Percentiles rank a stretch among this genome's conserved stretches.
These are phyloP conservation scores for Cochlearius cochlearius DNA, from an alignment of 2,113 vertebrate species.

Conservation along the genomic window DNA sequence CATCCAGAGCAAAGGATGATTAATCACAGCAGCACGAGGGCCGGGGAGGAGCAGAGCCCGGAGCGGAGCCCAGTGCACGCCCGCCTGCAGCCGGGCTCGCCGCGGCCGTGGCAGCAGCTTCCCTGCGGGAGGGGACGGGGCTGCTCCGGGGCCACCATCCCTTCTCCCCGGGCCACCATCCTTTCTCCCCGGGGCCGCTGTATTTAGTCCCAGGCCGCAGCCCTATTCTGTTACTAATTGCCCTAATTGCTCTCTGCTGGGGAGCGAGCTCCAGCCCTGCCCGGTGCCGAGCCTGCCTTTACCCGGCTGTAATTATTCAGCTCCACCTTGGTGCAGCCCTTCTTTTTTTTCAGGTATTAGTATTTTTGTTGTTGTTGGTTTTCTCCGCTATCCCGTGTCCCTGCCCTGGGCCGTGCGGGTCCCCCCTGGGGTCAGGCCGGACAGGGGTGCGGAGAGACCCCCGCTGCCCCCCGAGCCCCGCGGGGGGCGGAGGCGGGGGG, in stretches of 20 bases:
- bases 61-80: too few species aligned
- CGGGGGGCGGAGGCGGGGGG: too few species aligned
- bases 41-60: background rate
- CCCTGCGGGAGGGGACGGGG: background rate
- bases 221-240: background rate
- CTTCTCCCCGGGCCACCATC: background rate
- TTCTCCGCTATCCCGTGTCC: background rate
- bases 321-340: background rate
- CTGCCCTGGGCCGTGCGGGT: background rate
- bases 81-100: background rate
- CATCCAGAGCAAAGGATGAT: rapidly evolving
- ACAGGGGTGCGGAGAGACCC: background rate
- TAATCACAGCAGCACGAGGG: rapidly evolving
- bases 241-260: background rate
- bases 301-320: background rate
- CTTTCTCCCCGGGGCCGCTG: background rate
- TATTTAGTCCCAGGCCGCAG: rapidly evolving
- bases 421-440: background rate
- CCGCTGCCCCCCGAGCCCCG: background rate
- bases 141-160: background rate
- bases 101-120: background rate
- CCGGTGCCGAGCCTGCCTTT: background rate
- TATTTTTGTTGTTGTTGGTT: too few species aligned
- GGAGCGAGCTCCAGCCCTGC: background rate
- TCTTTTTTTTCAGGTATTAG: too few species aligned